Conservation (phyloP, 2,888 invertebrate genomes). For the Leptinotarsa juncta region DNA sequence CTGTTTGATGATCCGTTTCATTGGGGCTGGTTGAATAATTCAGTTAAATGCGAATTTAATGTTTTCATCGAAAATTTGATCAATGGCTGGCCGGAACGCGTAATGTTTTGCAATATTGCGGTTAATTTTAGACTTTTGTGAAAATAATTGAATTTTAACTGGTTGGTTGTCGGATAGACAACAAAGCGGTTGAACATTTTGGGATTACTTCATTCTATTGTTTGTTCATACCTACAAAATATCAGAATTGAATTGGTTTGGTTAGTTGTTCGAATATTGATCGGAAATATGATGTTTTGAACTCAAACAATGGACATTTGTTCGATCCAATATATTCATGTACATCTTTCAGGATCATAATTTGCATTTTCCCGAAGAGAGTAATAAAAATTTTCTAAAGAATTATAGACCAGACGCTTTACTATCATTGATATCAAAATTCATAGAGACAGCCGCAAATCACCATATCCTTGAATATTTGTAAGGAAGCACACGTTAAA, state of each 20-base stretch:
- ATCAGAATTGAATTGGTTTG: neutral
- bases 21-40: neutral
- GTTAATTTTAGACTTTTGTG: constrained; percentile 2
- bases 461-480: too few relatives aligned
- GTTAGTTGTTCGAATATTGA: neutral
- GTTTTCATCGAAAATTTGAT: constrained; percentile 2
- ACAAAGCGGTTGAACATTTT: neutral
- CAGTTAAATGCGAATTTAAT: neutral
- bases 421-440: too few relatives aligned
- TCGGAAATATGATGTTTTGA: neutral
- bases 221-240: neutral
- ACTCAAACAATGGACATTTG: too few relatives aligned
- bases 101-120: constrained; percentile 1
- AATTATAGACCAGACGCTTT: too few relatives aligned
- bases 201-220: neutral
- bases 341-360: too few relatives aligned
- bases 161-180: neutral
- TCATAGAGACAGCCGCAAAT: too few relatives aligned
- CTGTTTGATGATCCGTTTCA: neutral
- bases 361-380: too few relatives aligned
- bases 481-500: too few relatives aligned
- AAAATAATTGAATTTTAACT: neutral
- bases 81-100: neutral
- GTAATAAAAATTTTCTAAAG: too few relatives aligned
- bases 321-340: too few relatives aligned